Evolutionary conservation across 2,797 vertebrate species (phyloP).

Genomic region (Mionectes olivaceus): DNA sequence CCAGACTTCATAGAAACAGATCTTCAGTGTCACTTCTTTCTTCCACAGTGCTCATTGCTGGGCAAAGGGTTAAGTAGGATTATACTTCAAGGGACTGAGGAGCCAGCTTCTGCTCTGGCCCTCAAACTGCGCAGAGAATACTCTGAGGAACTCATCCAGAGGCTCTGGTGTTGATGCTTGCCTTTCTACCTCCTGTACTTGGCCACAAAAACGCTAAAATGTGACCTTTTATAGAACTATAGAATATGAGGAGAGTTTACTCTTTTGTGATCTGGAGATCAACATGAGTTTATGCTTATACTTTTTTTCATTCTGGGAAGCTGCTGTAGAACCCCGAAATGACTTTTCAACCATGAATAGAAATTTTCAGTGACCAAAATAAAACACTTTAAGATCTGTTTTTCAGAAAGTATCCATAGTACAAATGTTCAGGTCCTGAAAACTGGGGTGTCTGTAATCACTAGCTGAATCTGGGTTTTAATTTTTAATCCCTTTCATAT

Average conservation of each 20-base stretch:
- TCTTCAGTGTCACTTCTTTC: not conserved
- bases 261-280: not conserved
- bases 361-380: not conserved
- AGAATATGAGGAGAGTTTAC: not conserved
- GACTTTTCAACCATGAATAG: not conserved
- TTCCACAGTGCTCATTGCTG: not conserved
- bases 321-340: not conserved
- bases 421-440: not conserved
- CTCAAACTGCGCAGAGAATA: not conserved
- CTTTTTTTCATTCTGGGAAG: not conserved
- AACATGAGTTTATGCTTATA: not conserved
- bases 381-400: not conserved
- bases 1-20: not conserved
- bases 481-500: slow-evolving; percentile 39
- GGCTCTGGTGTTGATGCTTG: not conserved
- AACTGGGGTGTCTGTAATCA: slow-evolving; percentile 19
- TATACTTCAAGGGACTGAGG: not conserved
- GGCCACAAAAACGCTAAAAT: not conserved
- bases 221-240: not conserved
- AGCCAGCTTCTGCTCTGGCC: not conserved
- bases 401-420: not conserved
- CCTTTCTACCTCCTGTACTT: not conserved
- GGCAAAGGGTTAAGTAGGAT: not conserved
- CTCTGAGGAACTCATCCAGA: not conserved
- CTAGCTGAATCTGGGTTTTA: slow-evolving; percentile 13